Base-by-base conservation (phyloP, 2,888 invertebrate species). In the Periphyllus acericola region DNA sequence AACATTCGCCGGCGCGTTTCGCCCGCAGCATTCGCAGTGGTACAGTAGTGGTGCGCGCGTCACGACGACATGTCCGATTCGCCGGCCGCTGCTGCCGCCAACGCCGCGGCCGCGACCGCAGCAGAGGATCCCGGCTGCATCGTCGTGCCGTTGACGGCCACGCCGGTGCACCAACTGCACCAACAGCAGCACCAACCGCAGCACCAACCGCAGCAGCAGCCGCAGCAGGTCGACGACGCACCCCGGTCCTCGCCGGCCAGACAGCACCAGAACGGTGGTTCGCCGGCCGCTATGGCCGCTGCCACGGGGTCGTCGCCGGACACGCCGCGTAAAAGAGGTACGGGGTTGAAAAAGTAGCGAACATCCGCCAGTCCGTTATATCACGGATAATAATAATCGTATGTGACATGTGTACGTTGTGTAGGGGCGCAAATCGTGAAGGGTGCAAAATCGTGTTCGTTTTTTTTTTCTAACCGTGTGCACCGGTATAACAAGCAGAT, bases 201-300 rank as follows among this genome's bases (percentile, higher is more conserved):
- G 46, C 78, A 78, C 29, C 78, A 40, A 17, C 79, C 9, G n/a
- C 68, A 36, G 60, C 76, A 78, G n/a, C 85, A 85, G 25, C 84
- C 74, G 60, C 74, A 60, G 40, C n/a, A 40, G 21, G 72, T 40
- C 46, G 78, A 68, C 32, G 66, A 29, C 21, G 40, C 74, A 40
- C 11, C 36, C 9, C 66, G 78, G 32, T 60, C 36, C 29, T 80
- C 79, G 11, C 86, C 86, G 40, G 71, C 55, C 36, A 36, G 60
- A 55, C 87, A 87, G 75, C 87, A 81, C 66, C 87, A 60, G 72
- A 87, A 87, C 81, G 87, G 87, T 9, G 81, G 81, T 46, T 87
- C 87, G 40, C 75, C 87, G 29, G 80, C 86, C 34, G 72, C 86
- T 11, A 72, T 86, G 71, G 71, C 85, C 4, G 68, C 55, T 32